A percentile compares a stretch with the other conserved stretches of the same genome.
Conservation (phyloP, 92 coral and sea anemone genomes). For the Isaurus tuberculatus region DNA sequence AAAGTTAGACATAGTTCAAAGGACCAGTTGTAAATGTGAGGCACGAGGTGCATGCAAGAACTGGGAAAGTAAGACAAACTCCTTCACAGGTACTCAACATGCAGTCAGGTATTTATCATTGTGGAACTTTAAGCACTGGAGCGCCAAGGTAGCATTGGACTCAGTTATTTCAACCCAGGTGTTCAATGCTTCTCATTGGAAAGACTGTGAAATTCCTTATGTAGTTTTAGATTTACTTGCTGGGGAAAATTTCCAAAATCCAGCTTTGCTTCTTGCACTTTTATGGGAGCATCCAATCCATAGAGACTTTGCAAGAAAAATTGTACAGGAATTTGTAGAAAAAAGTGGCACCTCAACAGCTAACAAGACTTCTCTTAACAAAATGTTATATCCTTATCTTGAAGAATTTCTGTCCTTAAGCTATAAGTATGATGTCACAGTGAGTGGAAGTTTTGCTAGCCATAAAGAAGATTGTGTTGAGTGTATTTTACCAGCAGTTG, state of each 20-base stretch:
- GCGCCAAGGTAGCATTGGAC: conserved; percentile 78
- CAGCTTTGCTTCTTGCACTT: conserved; percentile 75
- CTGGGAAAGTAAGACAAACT: background rate
- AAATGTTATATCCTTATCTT: conserved; percentile 70
- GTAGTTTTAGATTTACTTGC: conserved; percentile 61
- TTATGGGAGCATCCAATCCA: conserved; percentile 75
- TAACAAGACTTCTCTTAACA: conserved; percentile 64
- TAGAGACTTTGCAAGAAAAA: conserved; percentile 56
- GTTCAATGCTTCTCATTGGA: conserved; percentile 18
- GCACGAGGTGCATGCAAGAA: conserved; percentile 13
- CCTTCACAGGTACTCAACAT: conserved; percentile 39
- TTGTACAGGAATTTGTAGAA: conserved; percentile 52
- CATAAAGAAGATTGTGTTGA: conserved; percentile 39
- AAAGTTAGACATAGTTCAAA: background rate
- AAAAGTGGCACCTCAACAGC: conserved; percentile 21
- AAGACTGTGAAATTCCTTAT: conserved; percentile 55
- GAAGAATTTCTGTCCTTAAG: conserved; percentile 62
- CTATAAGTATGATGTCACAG: conserved; percentile 36
- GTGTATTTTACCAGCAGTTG: conserved; percentile 29
- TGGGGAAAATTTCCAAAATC: conserved; percentile 75
- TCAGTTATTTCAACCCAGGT: conserved; percentile 59
- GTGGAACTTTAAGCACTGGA: conserved; percentile 72
- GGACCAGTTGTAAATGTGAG: background rate
- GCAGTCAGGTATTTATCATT: conserved; percentile 65
- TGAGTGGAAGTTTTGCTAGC: conserved; percentile 19